phyloP scores from a whole-genome alignment of 2,888 invertebrate genomes.

The Enoplolaimus lenunculus region DNA sequence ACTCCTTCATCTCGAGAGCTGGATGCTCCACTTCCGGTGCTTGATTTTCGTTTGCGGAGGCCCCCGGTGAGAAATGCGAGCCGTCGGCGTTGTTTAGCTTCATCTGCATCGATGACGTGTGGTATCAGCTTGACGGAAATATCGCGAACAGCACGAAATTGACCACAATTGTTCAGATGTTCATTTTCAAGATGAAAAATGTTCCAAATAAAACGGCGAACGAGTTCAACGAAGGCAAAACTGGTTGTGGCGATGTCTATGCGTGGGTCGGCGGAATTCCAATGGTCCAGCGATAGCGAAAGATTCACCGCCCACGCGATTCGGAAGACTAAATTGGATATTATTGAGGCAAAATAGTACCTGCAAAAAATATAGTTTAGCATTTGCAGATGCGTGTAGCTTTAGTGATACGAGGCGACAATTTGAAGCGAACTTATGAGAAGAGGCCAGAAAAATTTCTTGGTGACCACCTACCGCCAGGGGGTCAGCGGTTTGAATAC shows the following conservation, averaged over 20 bases:
- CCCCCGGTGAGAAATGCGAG: background rate
- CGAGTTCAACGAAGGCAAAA: slow-evolving; percentile 36
- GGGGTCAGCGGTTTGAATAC: too few species aligned
- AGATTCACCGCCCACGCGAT: slow-evolving; percentile 61
- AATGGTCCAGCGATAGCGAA: slow-evolving; percentile 61
- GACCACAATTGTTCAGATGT: slow-evolving; percentile 92
- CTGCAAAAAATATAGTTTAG: too few species aligned
- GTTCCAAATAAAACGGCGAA: slow-evolving; percentile 84
- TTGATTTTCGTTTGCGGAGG: too few species aligned
- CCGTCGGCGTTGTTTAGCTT: background rate
- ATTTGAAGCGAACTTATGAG: too few species aligned
- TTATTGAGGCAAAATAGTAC: slow-evolving; percentile 91
- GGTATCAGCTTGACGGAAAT: slow-evolving; percentile 77
- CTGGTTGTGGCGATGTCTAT: slow-evolving; percentile 39
- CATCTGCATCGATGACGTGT: background rate
- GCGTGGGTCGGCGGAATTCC: slow-evolving; percentile 59
- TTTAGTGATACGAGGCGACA: too few species aligned
- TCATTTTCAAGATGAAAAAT: slow-evolving; percentile 98
- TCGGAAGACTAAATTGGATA: slow-evolving; percentile 79
- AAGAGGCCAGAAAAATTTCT: too few species aligned
- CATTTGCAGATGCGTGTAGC: too few species aligned
- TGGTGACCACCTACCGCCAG: too few species aligned
- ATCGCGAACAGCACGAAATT: slow-evolving; percentile 89
- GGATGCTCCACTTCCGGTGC: too few species aligned
- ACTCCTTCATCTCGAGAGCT: too few species aligned